Evolutionary conservation across 2,888 invertebrate genomes (phyloP), one percentile per base, ranked within the genome.

Genomic region (Sminthurinus aureus): DNA sequence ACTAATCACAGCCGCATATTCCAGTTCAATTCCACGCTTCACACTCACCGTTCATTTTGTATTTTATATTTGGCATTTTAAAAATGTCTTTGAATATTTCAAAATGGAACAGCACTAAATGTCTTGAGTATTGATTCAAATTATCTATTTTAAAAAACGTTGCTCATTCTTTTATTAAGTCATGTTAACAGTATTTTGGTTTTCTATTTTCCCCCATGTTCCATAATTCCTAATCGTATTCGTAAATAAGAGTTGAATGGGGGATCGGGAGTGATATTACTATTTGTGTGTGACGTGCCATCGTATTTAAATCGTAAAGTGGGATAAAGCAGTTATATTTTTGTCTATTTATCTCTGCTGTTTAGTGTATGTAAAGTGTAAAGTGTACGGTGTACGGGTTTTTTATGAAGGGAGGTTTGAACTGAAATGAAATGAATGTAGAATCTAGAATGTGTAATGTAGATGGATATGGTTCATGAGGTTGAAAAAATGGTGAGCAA

Each of bases 401-500:
- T 73, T 24, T 73, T 24, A 15, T 24, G 12, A 11, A 24, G 38
- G 24, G 69, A 69, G 69, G 15, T 15, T 73, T 1, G 26, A 24
- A 15, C 8, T 26, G 73, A 38, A 38, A 6, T 38, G 38, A 38
- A 38, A 38, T 38, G 38, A 13, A 69, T 22, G 24, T 69, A 22
- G 20, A 69, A 26, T 73, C 24, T 38, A 75, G 51, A n/a, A n/a
- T 18, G 18, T 75, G n/a, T 0, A 67, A 22, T 11, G 8, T n/a
- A 22, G 11, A 22, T n/a, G 67, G n/a, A n/a, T 67, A 67, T 15
- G 20, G n/a, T n/a, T 67, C 22, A 11, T 58, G n/a, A 58, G 76
- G 50, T 76, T 76, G 80, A 73, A 80, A 80, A 58, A 66, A 81
- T 24, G 26, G 74, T 74, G 84, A 84, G 82, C 80, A 85, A 86